Evolutionary conservation across 1,140 invertebrate species (phyloP), one percentile per base, ranked within the genome.

Genomic region (Pararge aegeria): DNA sequence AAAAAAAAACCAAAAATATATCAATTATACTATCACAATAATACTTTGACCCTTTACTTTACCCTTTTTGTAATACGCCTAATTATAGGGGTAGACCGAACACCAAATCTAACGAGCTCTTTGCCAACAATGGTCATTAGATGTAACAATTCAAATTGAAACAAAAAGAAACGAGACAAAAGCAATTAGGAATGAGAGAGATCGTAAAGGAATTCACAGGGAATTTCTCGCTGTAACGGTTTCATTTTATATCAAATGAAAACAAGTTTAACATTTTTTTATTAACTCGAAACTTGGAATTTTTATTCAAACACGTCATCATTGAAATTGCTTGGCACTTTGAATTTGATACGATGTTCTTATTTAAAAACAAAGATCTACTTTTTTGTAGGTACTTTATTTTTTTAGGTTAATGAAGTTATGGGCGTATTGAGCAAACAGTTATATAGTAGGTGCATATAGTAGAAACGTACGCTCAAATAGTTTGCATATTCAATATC

Each of bases 171-270:
- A 38, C 10, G 30, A 52, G 13, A 53, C 12, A 48, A 53, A 46
- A 34, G 56, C 38, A 58, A 58, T 58, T 51, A 44, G 30, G 38
- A 46, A 46, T 19, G 5, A 9, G 53, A 44, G 40, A 13, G 42
- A 24, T 53, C 27, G 13, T 53, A 34, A 42, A 46, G 37, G 19
- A 40, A 53, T 37, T 52, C 49, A 53, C 50, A 34, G 42, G 40
- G 18, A 27, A 46, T 20, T 27, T 59, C 38, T 20, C 38, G 18
- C 21, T 57, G 38, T 29, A 38, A 40, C 13, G 7, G 12, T 37
- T 46, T 29, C 16, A 18, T 44, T 38, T 27, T 53, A 7, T 2
- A 59, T 53, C 18, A 34, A 21, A 46, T 20, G 10, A 16, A 46
- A 20, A 20, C 42, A 46, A 46, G 18, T n/a, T 0, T 20, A 46